A percentile compares a stretch with the other conserved stretches of the same genome.
Evolutionary conservation across 2,888 invertebrate genomes (phyloP).

Genomic region (Proisotoma minuta): DNA sequence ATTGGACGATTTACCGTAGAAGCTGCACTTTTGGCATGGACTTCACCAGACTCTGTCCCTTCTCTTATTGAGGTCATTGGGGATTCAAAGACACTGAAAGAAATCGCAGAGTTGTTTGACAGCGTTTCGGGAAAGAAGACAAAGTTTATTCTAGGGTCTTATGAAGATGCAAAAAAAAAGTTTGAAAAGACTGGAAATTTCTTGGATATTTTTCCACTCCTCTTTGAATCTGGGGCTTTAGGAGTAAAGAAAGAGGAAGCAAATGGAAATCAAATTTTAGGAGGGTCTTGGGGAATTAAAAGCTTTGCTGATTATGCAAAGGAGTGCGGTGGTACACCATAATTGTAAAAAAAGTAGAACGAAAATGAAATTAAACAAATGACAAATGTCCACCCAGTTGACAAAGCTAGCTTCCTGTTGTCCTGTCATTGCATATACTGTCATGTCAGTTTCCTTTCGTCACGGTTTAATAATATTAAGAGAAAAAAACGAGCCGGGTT

Average conservation of each 20-base stretch:
- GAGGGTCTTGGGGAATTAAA: neutral
- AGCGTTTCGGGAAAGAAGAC: conserved; percentile 1
- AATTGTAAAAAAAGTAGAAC: too few relatives aligned
- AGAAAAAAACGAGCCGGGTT: too few relatives aligned
- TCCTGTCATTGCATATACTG: too few relatives aligned
- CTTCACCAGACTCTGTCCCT: neutral
- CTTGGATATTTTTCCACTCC: neutral
- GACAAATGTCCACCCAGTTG: too few relatives aligned
- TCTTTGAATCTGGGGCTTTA: neutral
- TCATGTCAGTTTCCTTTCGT: too few relatives aligned
- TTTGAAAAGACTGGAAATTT: neutral
- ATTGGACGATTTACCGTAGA: conserved; percentile 1
- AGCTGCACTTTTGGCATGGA: neutral
- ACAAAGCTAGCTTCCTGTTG: too few relatives aligned
- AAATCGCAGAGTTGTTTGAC: neutral
- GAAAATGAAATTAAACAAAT: too few relatives aligned
- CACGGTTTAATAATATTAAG: too few relatives aligned
- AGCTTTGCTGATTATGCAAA: neutral
- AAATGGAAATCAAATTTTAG: neutral
- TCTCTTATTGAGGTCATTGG: neutral
- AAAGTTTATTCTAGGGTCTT: neutral
- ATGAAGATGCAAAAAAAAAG: neutral
- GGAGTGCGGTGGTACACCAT: neutral
- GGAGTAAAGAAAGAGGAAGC: neutral
- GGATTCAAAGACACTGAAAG: neutral